Conservation (phyloP, 2,113 vertebrate genomes). For the Xenotilapia leptura region DNA sequence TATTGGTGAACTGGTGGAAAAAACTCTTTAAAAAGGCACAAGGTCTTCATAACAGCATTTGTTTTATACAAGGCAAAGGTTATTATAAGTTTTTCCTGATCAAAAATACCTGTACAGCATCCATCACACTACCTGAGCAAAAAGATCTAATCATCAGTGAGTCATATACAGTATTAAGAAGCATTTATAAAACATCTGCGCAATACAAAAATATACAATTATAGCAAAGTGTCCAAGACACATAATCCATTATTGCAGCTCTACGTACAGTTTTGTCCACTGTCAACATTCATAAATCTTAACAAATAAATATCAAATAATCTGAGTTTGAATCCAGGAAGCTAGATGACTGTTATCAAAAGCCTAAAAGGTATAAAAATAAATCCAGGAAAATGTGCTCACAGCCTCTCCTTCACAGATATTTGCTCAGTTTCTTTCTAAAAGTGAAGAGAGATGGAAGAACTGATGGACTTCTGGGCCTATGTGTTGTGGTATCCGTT, state of each 20-base stretch:
- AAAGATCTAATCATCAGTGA: background rate
- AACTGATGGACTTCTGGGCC: background rate
- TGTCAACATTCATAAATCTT: background rate
- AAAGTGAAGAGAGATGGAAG: background rate
- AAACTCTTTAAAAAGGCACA: background rate
- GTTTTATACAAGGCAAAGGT: background rate
- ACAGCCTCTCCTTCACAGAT: background rate
- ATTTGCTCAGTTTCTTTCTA: background rate
- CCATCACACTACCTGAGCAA: slow-evolving; percentile 51
- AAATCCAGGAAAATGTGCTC: background rate
- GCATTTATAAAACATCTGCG: background rate
- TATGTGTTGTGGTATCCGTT: background rate
- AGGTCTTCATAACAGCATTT: background rate
- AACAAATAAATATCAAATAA: slow-evolving; percentile 46
- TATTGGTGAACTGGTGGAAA: slow-evolving; percentile 7
- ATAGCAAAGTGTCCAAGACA: background rate
- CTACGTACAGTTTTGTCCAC: background rate
- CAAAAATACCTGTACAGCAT: slow-evolving; percentile 3
- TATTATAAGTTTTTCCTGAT: background rate
- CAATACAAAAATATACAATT: background rate
- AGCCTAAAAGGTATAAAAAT: slow-evolving; percentile 8
- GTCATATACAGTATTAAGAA: slow-evolving; percentile 13
- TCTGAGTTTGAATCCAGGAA: background rate
- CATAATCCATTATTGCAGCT: background rate
- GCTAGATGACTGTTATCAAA: background rate